phyloP scores from a whole-genome alignment of 2,888 invertebrate genomes.

The Mythimna vitellina region DNA sequence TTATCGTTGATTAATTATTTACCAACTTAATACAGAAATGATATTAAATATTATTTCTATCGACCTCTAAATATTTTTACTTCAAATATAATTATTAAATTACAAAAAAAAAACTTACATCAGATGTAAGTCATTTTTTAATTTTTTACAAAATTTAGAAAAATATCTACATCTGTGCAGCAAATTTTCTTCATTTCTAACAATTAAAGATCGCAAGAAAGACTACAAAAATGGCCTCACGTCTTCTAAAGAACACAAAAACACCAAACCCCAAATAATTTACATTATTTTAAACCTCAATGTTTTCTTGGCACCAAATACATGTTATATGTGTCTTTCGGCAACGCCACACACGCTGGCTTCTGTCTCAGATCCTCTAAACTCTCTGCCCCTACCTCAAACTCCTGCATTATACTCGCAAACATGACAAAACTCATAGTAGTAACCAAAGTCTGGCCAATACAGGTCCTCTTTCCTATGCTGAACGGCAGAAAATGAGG shows the following conservation, averaged over 20 bases:
- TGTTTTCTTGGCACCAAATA: constrained; percentile 90
- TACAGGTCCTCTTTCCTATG: constrained; percentile 96
- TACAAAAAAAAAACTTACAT: no score
- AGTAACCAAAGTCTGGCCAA: constrained; percentile 95
- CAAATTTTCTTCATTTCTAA: no score
- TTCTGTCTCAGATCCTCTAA: constrained; percentile 89
- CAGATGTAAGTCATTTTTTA: no score
- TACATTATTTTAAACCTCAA: constrained; percentile 60
- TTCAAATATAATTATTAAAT: no score
- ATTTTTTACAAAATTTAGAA: no score
- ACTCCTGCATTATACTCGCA: constrained; percentile 93
- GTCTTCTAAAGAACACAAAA: constrained; percentile 36
- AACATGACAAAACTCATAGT: constrained; percentile 94
- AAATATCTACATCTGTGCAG: no score
- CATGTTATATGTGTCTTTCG: constrained; percentile 93
- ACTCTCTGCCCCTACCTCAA: constrained; percentile 91
- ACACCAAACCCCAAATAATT: constrained; percentile 37
- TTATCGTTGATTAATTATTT: no score
- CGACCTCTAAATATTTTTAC: no score
- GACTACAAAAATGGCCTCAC: not conserved
- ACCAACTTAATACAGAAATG: no score
- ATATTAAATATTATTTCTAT: no score
- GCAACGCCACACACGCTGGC: constrained; percentile 94
- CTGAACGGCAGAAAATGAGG: constrained; percentile 96
- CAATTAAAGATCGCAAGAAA: not conserved